Evolutionary conservation across 2,113 vertebrate genomes (phyloP), one percentile per base, ranked within the genome.

Genomic region (Sinocyclocheilus anophthalmus): DNA sequence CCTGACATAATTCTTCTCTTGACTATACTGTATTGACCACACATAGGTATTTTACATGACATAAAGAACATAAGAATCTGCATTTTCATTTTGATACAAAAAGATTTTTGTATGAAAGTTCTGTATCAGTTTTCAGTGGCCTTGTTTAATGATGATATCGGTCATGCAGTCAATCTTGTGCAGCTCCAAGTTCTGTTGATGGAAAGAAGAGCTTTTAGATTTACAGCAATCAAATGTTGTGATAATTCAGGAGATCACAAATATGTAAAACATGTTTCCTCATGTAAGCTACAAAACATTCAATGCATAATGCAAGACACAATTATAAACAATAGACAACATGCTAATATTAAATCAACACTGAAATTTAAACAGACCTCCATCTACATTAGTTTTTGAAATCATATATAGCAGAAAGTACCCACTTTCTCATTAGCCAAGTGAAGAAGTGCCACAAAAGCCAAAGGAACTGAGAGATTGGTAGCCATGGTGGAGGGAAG

Each of bases 391-490:
- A 3, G 33, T 3, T 39, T 39, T 42, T 72, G 69, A 22, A 72
- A 22, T 20, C 12, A 45, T 67, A 14, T 65, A 67, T 33, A 67
- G 26, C 63, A 45, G 11, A 65, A 57, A 24, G 16, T 1, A 16
- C 95, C 88, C 85, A 99, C 98, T 95, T 97, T 99, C 92, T 99
- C 98, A 22, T 96, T 99, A 73, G 97, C 96, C 63, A 99, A 91
- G 72, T 99, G 97, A 85, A 99, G 94, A 83, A 99, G 95, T 85
- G 96, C 97, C 0, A 95, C 91, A 24, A 99, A 98, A 0, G 97
- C 98, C 90, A 98, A 87, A 0, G 97, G 96, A 11, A 97, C 93
- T 0, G 98, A 98, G 37, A 99, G 94, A 81, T 99, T 96, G 88
- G 93, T 93, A 57, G 97, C 97, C 97, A 99, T 97, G 0, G 18